These are phyloP conservation scores for Zosterops lateralis DNA, from an alignment of 2,113 vertebrate genomes.

Conservation along the genomic window DNA sequence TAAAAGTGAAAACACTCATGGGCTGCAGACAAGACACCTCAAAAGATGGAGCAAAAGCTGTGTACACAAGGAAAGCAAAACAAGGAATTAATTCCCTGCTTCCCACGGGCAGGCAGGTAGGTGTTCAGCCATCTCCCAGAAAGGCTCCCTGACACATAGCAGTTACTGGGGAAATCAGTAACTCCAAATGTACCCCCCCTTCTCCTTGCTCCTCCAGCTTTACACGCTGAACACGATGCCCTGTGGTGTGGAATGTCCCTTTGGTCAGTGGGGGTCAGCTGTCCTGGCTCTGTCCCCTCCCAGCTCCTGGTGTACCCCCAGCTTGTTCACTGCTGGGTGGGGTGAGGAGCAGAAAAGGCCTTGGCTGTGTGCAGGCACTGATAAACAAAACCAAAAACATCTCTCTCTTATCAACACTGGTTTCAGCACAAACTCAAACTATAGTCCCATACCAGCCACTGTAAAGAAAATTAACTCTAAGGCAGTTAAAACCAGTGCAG, in stretches of 20 bases:
- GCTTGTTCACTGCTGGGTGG: neutral
- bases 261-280: neutral
- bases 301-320: neutral
- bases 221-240: accelerated
- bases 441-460: neutral
- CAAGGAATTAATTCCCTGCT: neutral
- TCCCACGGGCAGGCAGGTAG: neutral
- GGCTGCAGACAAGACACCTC: neutral
- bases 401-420: neutral
- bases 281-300: neutral
- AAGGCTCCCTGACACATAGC: neutral
- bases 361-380: neutral
- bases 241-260: neutral
- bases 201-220: neutral
- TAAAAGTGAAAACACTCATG: neutral
- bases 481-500: neutral
- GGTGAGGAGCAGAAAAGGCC: neutral
- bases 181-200: neutral
- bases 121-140: neutral
- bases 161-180: neutral
- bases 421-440: neutral
- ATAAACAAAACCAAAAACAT: neutral
- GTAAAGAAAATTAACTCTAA: neutral
- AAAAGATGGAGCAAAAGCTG: neutral
- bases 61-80: neutral